Conservation (phyloP, 2,797 vertebrate genomes). For the Tangara arthus region DNA sequence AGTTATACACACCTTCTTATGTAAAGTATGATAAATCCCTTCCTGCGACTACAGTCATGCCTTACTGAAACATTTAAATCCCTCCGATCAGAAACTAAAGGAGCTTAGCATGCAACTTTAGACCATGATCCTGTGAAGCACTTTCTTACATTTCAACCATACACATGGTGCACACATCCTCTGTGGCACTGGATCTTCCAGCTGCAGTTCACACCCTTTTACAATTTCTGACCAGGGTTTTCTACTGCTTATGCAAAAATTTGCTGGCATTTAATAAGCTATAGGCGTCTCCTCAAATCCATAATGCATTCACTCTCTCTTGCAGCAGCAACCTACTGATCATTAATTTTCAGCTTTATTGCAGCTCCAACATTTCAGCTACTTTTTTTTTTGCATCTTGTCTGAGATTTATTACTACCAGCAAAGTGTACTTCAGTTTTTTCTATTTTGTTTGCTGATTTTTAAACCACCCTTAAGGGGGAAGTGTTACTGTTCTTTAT, state of each 20-base stretch:
- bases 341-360: conserved; percentile 60
- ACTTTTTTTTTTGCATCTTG: not conserved
- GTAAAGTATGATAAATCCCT: not conserved
- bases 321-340: conserved; percentile 34
- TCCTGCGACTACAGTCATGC: not conserved
- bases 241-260: conserved; percentile 9
- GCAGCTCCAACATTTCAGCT: conserved; percentile 2
- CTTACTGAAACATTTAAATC: not conserved
- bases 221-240: not conserved
- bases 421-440: not conserved
- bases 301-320: conserved; percentile 15
- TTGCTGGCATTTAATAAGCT: conserved; percentile 32
- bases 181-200: not conserved
- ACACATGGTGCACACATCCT: not conserved
- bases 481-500: not conserved
- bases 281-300: not conserved
- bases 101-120: not conserved
- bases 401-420: conserved; percentile 34
- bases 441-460: conserved; percentile 18
- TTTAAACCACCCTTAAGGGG: conserved; percentile 5
- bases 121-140: not conserved
- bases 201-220: not conserved
- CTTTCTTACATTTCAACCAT: not conserved
- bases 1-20: not conserved
- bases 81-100: not conserved